phyloP scores from a whole-genome alignment of 2,113 vertebrate species.

The Actinemys pallida region DNA sequence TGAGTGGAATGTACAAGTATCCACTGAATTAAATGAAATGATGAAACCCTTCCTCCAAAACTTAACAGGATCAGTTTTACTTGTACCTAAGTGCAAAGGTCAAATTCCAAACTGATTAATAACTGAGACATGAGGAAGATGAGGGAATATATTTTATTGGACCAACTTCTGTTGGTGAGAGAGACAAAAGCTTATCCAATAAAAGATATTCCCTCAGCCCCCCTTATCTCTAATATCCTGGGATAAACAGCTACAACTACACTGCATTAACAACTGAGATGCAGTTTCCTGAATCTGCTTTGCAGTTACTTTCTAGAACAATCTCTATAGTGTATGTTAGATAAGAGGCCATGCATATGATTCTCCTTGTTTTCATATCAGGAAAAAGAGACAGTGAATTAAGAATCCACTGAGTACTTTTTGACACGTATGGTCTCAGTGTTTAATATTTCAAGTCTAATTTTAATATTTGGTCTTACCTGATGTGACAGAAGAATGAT shows the following conservation, averaged over 20 bases:
- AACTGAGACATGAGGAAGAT: not conserved
- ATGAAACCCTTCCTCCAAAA: not conserved
- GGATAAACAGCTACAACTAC: not conserved
- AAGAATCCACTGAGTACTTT: not conserved
- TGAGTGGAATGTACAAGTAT: not conserved
- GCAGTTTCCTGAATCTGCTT: not conserved
- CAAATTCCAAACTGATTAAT: not conserved
- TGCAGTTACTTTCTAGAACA: not conserved
- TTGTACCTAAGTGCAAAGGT: not conserved
- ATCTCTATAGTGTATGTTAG: not conserved
- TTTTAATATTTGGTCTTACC: constrained; percentile 77
- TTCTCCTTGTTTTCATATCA: not conserved
- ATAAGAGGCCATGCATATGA: not conserved
- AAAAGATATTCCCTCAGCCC: no score
- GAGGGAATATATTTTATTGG: not conserved
- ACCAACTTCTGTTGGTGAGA: not conserved
- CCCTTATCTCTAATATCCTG: not conserved
- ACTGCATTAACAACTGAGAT: not conserved
- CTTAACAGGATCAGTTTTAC: not conserved
- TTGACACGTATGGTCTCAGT: not conserved
- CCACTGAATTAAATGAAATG: not conserved
- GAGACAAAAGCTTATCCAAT: not conserved
- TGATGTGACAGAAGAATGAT: constrained; percentile 96
- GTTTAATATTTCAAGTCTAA: not conserved
- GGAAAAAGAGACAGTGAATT: not conserved